Evolutionary conservation across 2,888 invertebrate genomes (phyloP).

Genomic region (Hydrotaea cyrtoneurina): DNA sequence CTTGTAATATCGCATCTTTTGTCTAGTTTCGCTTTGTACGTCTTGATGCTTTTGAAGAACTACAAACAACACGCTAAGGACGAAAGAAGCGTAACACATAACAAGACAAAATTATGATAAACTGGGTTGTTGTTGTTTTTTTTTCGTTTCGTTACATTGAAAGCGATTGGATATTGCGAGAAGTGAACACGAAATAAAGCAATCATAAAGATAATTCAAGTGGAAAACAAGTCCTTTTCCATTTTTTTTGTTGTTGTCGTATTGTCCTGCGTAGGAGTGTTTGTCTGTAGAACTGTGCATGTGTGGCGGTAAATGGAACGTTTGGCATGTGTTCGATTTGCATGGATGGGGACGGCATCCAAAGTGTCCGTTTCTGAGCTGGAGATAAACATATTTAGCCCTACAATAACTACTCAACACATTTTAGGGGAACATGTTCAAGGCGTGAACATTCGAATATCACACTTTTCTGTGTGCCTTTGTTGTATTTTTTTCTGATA

Average conservation of each 20-base stretch:
- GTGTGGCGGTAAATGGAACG: not conserved
- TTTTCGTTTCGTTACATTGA: constrained; percentile 17
- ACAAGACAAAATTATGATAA: constrained; percentile 23
- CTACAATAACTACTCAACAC: constrained; percentile 50
- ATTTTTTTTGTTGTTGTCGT: not conserved
- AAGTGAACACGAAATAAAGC: constrained; percentile 66
- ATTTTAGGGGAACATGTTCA: not conserved
- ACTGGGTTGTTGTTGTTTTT: too few species aligned
- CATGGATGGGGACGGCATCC: not conserved
- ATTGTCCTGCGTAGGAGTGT: constrained; percentile 2
- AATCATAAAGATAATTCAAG: constrained; percentile 74
- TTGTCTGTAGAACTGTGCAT: not conserved
- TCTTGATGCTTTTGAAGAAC: not conserved
- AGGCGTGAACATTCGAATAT: not conserved
- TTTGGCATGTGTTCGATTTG: not conserved
- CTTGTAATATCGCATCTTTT: not conserved
- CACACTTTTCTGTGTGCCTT: too few species aligned
- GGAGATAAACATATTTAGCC: constrained; percentile 43
- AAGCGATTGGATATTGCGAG: constrained; percentile 19
- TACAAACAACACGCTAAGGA: not conserved
- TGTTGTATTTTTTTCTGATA: too few species aligned
- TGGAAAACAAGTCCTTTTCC: constrained; percentile 75
- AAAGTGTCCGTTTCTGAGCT: constrained; percentile 15
- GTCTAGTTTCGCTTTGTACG: not conserved
- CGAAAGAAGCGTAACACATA: not conserved